Evolutionary conservation across 2,888 invertebrate species (phyloP).

Genomic region (Lamellibrachia columna): DNA sequence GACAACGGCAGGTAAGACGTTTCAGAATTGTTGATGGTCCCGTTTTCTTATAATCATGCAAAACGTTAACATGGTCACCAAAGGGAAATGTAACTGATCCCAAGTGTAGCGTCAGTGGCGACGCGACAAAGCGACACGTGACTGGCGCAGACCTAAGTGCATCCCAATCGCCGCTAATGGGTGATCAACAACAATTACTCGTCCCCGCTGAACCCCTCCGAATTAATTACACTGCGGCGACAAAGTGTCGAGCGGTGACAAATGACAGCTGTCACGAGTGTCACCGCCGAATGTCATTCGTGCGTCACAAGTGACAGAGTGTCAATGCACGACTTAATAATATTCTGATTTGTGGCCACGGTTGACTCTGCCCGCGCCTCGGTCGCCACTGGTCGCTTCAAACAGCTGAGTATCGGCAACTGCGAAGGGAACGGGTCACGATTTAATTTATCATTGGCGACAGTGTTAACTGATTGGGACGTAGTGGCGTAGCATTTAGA

Average conservation of each 20-base stretch:
- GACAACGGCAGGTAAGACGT: too few species aligned
- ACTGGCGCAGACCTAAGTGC: background rate
- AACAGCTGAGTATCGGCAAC: background rate
- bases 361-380: background rate
- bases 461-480: too few species aligned
- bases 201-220: background rate
- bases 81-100: too few species aligned
- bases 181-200: background rate
- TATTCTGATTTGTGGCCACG: background rate
- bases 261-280: slow-evolving; percentile 1
- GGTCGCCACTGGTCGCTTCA: background rate
- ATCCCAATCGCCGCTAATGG: background rate
- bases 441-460: too few species aligned
- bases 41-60: too few species aligned
- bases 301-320: background rate
- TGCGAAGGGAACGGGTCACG: background rate
- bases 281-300: background rate
- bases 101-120: background rate
- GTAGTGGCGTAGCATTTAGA: too few species aligned
- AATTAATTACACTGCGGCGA: slow-evolving; percentile 5
- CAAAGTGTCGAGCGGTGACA: background rate
- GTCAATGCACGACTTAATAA: background rate
- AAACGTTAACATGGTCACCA: too few species aligned
- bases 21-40: too few species aligned
- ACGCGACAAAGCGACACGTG: background rate